Evolutionary conservation across 2,888 invertebrate genomes (phyloP), one percentile per base, ranked within the genome.

Genomic region (Eugnorisma glareosa): DNA sequence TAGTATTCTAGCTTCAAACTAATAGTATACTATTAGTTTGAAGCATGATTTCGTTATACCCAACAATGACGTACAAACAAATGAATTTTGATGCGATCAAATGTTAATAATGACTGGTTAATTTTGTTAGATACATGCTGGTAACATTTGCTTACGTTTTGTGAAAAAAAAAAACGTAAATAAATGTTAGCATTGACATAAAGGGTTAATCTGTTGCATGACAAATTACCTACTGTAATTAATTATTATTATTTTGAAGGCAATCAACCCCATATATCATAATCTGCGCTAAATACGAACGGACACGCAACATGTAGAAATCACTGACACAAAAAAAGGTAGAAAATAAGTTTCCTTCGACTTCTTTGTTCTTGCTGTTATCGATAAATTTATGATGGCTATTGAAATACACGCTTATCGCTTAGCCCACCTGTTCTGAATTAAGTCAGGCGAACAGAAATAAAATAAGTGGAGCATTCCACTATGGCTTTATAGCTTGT

Each of bases 11-110:
- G n/a, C n/a, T n/a, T n/a, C n/a, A n/a, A n/a, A n/a, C n/a, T n/a
- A n/a, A n/a, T n/a, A n/a, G n/a, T n/a, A n/a, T n/a, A 73, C 57
- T 79, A 84, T 90, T 90, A 91, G 84, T 88, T 59, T 73, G 59
- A 92, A 90, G 89, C 90, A 89, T 88, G 87, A 89, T 81, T 74
- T 76, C 24, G 70, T 84, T 83, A 73, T 81, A 85, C 83, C 84
- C 86, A 86, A 83, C 73, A 81, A 82, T 83, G 84, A 81, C 73
- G 80, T 75, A 82, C 67, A 69, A 67, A 88, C 63, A 69, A 73
- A 88, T 86, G 81, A 88, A 82, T 86, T 79, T 75, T 48, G 67
- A 83, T 83, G 82, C 67, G 70, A 84, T 73, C 69, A 72, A 67
- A 79, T 83, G 75, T 89, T 86, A 83, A 86, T 86, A 83, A 86